Base-by-base conservation (phyloP, 2,113 vertebrate genomes). In the Anolis sagrei region DNA sequence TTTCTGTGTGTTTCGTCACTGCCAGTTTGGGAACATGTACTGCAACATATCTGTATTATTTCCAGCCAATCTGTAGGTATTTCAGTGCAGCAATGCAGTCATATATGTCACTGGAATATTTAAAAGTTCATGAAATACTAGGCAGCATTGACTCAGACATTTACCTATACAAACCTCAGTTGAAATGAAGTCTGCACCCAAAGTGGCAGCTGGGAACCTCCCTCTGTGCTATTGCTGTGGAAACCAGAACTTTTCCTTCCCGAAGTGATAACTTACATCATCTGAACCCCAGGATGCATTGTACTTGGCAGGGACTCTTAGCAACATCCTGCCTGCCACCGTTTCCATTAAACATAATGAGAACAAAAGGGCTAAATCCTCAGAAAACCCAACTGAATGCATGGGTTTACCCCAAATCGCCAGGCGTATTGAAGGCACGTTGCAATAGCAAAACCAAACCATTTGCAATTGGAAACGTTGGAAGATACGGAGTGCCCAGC, bases 191-290 rank as follows among this genome's bases (percentile, higher is more conserved):
- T 3, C 7, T n/a, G 27, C 25, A 51, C 29, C 4, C 9, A 36
- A 74, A 27, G 21, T 48, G 1, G 4, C 10, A 5, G 44, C 1
- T 2, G 18, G 34, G 25, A 29, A 34, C 21, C 21, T 74, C 44
- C 4, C 73, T 75, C 36, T 70, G 51, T 13, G 48, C 16, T 79
- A 77, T 74, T 79, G 70, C 36, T 0, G 13, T 81, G 74, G 39
- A 78, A 80, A 2, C 36, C 9, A 29, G 19, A 70, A 16, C 23
- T 49, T 1, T 69, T 49, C 1, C 23, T 32, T 39, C 34, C 39
- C 11, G 0, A 48, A n/a, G 49, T n/a, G 29, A 13, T 1, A 0
- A 54, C 1, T 0, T 0, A 23, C 27, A 0, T 0, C 4, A 64
- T 70, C 49, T 51, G 34, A 51, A 49, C 8, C 3, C 0, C 19